Base-by-base conservation (phyloP, 2,888 invertebrate genomes). In the Steinernema scapterisci region DNA sequence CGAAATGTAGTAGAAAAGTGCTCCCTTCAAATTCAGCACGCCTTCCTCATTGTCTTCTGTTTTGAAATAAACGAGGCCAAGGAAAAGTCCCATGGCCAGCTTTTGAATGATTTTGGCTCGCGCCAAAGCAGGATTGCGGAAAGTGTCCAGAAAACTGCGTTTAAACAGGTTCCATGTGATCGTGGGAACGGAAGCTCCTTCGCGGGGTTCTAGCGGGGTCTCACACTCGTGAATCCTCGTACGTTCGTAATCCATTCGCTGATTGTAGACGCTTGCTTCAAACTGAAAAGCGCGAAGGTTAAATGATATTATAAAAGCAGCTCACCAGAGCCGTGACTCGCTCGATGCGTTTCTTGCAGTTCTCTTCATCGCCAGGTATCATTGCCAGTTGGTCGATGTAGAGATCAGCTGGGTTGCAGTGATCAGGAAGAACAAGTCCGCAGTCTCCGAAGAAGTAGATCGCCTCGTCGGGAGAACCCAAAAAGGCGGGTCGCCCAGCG, bases 11-110 rank as follows among this genome's bases (percentile, higher is more conserved):
- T 95, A 92, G 88, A 95, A 95, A 74, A 95, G 91, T 27, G 93
- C 94, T 45, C 95, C 95, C 87, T 94, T 95, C 81, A 95, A 93
- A 88, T 95, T 95, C 92, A 93, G 93, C 0, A 95, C 93, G 94
- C 95, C 95, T 82, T 94, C 93, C 88, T 77, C 74, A 31, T 77
- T 45, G 23, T 52, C 54, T 19, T 54, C 9, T 88, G 95, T 94
- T 0, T 93, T 92, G 87, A 92, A 92, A 89, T 94, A 96, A 80
- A 96, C 93, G 52, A 94, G 89, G 0, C 95, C 95, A 78, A 95
- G 92, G 23, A 96, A 86, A 5, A 85, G 13, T 7, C 83, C 86
- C 83, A 87, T 83, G 63, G 81, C 77, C 7, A 81, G 27, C 76
- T 85, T 85, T 71, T 84, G 85, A 7, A 81, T 56, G 45, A 84